Percentiles rank a stretch among this genome's conserved stretches.
phyloP scores from a whole-genome alignment of 2,113 vertebrate genomes.

The Neomonachus schauinslandi region DNA sequence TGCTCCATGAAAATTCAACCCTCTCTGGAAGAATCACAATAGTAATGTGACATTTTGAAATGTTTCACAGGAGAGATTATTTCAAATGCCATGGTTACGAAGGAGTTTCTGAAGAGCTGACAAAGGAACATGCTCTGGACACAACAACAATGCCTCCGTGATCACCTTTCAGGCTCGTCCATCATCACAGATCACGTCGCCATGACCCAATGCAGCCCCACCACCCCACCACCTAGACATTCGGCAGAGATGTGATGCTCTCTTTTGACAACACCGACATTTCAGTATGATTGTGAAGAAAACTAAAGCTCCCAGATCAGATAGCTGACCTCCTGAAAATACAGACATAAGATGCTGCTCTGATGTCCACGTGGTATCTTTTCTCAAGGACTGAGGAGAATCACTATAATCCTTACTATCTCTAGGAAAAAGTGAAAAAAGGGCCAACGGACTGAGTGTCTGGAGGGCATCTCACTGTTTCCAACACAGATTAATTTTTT shows the following conservation, averaged over 20 bases:
- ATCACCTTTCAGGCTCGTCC: constrained; percentile 49
- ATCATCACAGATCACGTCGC: neutral
- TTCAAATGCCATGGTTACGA: constrained; percentile 49
- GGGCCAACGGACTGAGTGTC: constrained; percentile 63
- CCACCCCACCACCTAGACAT: constrained; percentile 40
- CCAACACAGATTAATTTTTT: constrained; percentile 76
- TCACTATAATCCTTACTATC: constrained; percentile 56
- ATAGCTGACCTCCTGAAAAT: constrained; percentile 55
- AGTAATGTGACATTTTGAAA: constrained; percentile 74
- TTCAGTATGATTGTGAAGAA: constrained; percentile 49
- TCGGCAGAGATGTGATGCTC: constrained; percentile 28
- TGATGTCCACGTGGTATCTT: neutral
- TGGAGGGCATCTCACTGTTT: constrained; percentile 66
- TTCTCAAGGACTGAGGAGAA: constrained; percentile 62
- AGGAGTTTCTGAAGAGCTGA: constrained; percentile 61
- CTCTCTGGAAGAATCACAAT: constrained; percentile 61
- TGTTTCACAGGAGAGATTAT: constrained; percentile 75
- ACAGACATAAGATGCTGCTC: constrained; percentile 32
- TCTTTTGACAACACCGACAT: constrained; percentile 72
- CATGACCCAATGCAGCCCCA: neutral
- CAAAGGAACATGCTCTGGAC: constrained; percentile 54
- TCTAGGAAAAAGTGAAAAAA: constrained; percentile 57
- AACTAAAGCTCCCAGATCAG: constrained; percentile 40
- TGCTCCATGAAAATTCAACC: constrained; percentile 54
- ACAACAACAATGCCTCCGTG: neutral